Base-by-base conservation (phyloP, 2,888 invertebrate genomes). In the Drosophila gaucha region DNA sequence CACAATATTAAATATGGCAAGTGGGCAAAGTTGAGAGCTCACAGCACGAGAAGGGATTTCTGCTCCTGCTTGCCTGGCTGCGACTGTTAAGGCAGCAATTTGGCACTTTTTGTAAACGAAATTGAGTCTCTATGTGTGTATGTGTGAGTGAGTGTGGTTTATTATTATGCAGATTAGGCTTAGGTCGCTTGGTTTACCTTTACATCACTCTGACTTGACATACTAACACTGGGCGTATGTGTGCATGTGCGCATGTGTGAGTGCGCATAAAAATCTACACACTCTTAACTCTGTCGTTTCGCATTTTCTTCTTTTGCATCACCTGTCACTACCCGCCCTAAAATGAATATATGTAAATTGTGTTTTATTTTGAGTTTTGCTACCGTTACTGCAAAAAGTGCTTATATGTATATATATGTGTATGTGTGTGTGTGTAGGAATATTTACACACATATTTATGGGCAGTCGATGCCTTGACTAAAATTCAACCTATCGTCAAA, bases 111-210 rank as follows among this genome's bases (percentile, higher is more conserved):
- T 74, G 77, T 76, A 39, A 56, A 57, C 35, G 31, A 43, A 47
- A 49, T 57, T 58, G 52, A 39, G 46, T 68, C 44, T 47, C 31
- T 31, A 39, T 50, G 41, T 36, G 54, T 44, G 41, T 6, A 35
- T 63, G 31, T 47, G 52, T 54, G 65, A 22, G 38, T 46, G 51
- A 46, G 31, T 57, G 72, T 67, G 73, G 82, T 74, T 88, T 85
- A 88, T 88, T 85, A 87, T 85, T 85, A 88, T 85, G 85, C 74
- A 85, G 87, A 85, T 88, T 88, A 88, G 73, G 66, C 57, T 71
- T 71, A 72, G 82, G 68, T 80, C 78, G 54, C 63, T 71, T 71
- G 70, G 65, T 66, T 73, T 74, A 78, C 78, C 75, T 78, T 72
- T 59, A 46, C 55, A 62, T 30, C 46, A 18, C 46, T 55, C 56